Evolutionary conservation across 2,113 vertebrate genomes (phyloP).

Genomic region (Centropristis striata): DNA sequence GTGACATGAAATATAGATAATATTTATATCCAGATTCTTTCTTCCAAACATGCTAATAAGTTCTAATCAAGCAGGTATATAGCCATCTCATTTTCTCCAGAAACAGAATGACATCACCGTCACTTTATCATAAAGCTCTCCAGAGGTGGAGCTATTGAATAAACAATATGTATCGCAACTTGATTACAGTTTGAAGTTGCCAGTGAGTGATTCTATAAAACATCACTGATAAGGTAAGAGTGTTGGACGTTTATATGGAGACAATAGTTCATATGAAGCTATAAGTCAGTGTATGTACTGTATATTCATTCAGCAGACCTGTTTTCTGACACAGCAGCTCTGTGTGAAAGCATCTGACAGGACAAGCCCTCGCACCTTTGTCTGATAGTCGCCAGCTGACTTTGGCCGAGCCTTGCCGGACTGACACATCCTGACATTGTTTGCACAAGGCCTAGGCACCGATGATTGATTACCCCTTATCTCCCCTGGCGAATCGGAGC

Average conservation of each 20-base stretch:
- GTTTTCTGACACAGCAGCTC: slow-evolving; percentile 44
- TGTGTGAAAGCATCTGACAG: slow-evolving; percentile 38
- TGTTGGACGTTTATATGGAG: neutral
- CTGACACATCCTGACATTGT: slow-evolving; percentile 50
- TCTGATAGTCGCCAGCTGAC: slow-evolving; percentile 59
- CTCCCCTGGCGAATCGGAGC: slow-evolving; percentile 59
- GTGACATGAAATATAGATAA: neutral
- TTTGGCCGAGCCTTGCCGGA: slow-evolving; percentile 25
- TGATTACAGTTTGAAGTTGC: slow-evolving; percentile 6
- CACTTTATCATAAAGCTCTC: neutral
- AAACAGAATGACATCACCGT: slow-evolving; percentile 4
- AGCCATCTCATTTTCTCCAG: neutral
- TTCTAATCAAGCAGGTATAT: neutral
- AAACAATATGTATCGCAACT: slow-evolving; percentile 6
- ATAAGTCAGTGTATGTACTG: neutral
- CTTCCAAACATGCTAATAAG: neutral
- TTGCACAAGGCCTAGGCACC: slow-evolving; percentile 40
- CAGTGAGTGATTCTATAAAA: slow-evolving; percentile 15
- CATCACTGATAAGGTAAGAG: slow-evolving; percentile 7
- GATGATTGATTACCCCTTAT: slow-evolving; percentile 75
- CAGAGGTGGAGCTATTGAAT: slow-evolving; percentile 27
- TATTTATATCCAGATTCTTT: neutral
- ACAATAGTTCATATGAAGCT: neutral
- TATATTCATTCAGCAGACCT: slow-evolving; percentile 16
- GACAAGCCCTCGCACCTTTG: slow-evolving; percentile 25